phyloP scores from a whole-genome alignment of 2,888 invertebrate genomes.

The Plemyria rubiginata region DNA sequence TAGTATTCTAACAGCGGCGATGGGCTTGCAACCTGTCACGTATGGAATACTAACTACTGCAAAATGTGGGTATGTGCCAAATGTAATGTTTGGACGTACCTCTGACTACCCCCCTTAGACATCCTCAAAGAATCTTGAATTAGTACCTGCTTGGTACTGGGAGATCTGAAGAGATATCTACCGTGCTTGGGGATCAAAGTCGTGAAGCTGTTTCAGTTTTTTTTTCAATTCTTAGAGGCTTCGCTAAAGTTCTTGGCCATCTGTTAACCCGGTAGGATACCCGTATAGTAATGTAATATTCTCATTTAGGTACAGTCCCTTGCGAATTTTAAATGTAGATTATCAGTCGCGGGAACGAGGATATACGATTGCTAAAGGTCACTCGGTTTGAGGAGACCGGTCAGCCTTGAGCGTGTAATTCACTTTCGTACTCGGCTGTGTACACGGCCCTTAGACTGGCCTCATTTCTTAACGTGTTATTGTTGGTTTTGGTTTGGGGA shows the following conservation, averaged over 20 bases:
- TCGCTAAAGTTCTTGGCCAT: not conserved
- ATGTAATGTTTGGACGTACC: no score
- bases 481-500: slow-evolving; percentile 36
- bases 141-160: no score
- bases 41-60: no score
- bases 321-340: slow-evolving; percentile 62
- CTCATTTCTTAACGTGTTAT: slow-evolving; percentile 74
- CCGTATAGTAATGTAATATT: not conserved
- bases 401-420: slow-evolving; percentile 80
- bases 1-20: no score
- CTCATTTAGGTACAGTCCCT: slow-evolving; percentile 5
- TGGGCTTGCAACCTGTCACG: no score
- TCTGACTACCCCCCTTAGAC: no score
- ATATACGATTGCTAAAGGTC: slow-evolving; percentile 79
- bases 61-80: no score
- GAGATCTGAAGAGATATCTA: no score
- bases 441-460: slow-evolving; percentile 76
- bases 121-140: no score
- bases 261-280: no score
- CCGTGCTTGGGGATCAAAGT: no score
- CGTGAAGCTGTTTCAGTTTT: no score
- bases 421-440: slow-evolving; percentile 76
- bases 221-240: not conserved
- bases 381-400: slow-evolving; percentile 81
- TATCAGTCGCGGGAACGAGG: slow-evolving; percentile 72